Conservation (phyloP, 2,113 vertebrate species). For the Oncorhynchus keta region DNA sequence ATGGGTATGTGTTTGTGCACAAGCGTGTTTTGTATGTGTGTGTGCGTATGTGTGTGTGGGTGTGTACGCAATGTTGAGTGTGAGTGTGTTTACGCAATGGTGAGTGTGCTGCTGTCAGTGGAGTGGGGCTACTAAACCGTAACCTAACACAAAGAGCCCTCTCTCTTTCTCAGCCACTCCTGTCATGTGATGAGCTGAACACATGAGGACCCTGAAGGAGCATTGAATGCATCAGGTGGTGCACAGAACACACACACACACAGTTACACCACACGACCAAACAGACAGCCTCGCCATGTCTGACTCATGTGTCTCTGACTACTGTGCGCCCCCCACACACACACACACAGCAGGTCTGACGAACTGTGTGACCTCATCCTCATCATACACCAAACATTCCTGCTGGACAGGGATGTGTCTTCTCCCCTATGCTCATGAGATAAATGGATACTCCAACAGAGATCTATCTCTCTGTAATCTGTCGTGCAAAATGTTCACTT, state of each 20-base stretch:
- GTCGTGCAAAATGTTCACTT: too few relatives aligned
- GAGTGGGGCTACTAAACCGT: background rate
- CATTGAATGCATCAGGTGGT: conserved; percentile 40
- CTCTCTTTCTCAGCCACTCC: conserved; percentile 29
- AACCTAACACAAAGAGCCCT: conserved; percentile 57
- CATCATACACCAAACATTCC: conserved; percentile 46
- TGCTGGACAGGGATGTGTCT: conserved; percentile 32
- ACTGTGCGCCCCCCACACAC: background rate
- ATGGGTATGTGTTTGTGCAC: too few relatives aligned
- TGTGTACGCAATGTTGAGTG: background rate
- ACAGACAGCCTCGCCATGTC: conserved; percentile 26
- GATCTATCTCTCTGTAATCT: background rate
- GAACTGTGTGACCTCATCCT: conserved; percentile 24
- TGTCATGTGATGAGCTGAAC: conserved; percentile 61
- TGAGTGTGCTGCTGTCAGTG: background rate
- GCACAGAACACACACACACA: background rate
- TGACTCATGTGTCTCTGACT: conserved; percentile 9
- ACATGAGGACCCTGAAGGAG: conserved; percentile 52
- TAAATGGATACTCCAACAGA: background rate
- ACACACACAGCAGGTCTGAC: background rate
- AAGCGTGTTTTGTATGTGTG: too few relatives aligned
- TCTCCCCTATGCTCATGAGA: conserved; percentile 22
- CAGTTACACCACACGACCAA: conserved; percentile 9
- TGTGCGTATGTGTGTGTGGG: background rate
- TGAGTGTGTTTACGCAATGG: background rate